Conservation (phyloP, 2,113 vertebrate species). For the Tricholaema leucomelas region DNA sequence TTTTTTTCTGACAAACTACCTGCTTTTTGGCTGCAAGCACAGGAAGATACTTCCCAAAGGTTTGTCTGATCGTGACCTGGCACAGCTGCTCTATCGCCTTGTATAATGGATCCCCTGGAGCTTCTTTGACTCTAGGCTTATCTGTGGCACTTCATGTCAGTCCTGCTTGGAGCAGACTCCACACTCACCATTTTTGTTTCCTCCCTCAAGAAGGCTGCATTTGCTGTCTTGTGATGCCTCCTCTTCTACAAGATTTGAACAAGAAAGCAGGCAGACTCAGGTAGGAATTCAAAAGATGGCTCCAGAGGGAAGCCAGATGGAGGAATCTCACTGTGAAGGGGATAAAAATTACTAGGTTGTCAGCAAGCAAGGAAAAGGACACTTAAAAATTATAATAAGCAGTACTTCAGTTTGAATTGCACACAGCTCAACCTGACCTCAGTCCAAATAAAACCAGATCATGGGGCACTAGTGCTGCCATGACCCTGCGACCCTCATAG, state of each 20-base stretch:
- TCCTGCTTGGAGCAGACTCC: neutral
- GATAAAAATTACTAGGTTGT: neutral
- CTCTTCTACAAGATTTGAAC: neutral
- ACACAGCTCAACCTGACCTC: rapidly evolving
- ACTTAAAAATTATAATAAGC: neutral
- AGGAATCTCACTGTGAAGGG: neutral
- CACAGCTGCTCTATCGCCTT: neutral
- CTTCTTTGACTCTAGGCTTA: neutral
- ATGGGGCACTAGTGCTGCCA: rapidly evolving
- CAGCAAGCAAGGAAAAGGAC: neutral
- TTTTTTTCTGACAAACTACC: neutral
- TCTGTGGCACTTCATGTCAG: neutral
- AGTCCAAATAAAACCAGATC: rapidly evolving
- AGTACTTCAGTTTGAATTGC: neutral
- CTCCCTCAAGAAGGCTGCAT: neutral
- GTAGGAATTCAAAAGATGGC: neutral
- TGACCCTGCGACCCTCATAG: too few species aligned
- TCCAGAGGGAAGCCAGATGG: neutral
- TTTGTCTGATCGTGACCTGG: neutral
- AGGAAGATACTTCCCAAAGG: neutral
- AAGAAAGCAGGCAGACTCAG: rapidly evolving
- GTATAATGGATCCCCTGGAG: neutral
- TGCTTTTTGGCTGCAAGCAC: neutral
- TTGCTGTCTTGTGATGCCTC: neutral
- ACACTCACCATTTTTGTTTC: rapidly evolving